Conservation (phyloP, 2,113 vertebrate species). For the Hypocryptadius cinnamomeus region DNA sequence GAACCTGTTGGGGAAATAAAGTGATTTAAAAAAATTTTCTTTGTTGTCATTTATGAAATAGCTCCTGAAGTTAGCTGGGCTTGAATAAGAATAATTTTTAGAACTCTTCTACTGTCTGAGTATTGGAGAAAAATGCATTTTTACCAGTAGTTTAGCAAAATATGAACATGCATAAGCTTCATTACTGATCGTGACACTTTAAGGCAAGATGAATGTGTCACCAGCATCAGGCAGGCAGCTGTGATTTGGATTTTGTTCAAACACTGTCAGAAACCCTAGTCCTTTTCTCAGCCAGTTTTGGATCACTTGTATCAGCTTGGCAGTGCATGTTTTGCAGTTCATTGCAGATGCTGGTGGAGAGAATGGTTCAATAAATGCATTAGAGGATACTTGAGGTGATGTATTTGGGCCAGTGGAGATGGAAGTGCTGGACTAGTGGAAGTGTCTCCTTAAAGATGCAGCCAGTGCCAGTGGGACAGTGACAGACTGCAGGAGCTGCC, state of each 20-base stretch:
- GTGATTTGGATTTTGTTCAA: not conserved
- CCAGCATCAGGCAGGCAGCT: not conserved
- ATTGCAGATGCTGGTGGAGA: not conserved
- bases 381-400: not conserved
- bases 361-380: not conserved
- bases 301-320: not conserved
- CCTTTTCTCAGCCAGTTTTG: not conserved
- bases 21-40: not conserved
- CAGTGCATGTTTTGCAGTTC: not conserved
- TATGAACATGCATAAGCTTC: not conserved
- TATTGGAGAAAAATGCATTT: not conserved
- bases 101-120: not conserved
- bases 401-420: not conserved
- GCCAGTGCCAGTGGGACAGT: rapidly evolving
- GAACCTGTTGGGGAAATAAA: not conserved
- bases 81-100: not conserved
- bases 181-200: not conserved
- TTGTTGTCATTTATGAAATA: not conserved
- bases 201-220: not conserved
- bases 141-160: not conserved
- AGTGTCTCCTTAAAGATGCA: not conserved
- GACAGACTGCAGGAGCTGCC: not conserved
- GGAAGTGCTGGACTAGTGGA: not conserved
- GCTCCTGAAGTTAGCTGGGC: not conserved
- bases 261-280: not conserved